These are phyloP conservation scores for Parasteatoda lunata DNA, from an alignment of 2,888 invertebrate species.

Conservation along the genomic window DNA sequence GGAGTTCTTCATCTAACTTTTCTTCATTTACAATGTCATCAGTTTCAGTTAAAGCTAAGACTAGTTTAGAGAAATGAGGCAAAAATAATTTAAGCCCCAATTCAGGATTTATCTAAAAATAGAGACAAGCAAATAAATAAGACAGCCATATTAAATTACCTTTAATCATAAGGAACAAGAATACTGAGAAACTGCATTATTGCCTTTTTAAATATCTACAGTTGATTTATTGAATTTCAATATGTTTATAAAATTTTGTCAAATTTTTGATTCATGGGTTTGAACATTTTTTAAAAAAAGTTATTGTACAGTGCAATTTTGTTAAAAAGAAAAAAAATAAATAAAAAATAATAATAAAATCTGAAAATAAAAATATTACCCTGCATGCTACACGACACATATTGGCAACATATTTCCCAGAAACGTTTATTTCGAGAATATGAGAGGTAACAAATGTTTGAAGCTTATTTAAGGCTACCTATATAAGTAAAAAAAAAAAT, in stretches of 20 bases:
- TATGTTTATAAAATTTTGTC: too few species aligned
- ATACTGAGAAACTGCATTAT: too few species aligned
- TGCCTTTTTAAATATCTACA: too few species aligned
- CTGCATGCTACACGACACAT: constrained; percentile 79
- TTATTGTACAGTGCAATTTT: too few species aligned
- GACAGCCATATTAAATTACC: background rate
- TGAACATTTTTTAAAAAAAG: too few species aligned
- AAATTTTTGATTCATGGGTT: too few species aligned
- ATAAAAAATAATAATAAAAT: background rate
- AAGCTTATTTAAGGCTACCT: constrained; percentile 84
- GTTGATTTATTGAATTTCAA: too few species aligned
- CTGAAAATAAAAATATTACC: constrained; percentile 72
- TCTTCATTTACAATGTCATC: constrained; percentile 84
- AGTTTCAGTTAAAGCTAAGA: constrained; percentile 78
- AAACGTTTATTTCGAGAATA: constrained; percentile 88
- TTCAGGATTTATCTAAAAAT: constrained; percentile 79
- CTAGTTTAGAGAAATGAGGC: constrained; percentile 82
- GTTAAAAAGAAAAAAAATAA: background rate
- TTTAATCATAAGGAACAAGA: too few species aligned
- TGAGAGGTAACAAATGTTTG: constrained; percentile 82
- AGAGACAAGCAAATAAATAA: constrained; percentile 6
- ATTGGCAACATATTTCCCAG: constrained; percentile 86
- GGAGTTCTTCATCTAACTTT: constrained; percentile 84
- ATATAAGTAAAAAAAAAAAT: constrained; percentile 70
- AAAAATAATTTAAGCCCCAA: constrained; percentile 83